These are phyloP conservation scores for Gila robusta DNA, from an alignment of 2,797 vertebrate species.

Conservation along the genomic window DNA sequence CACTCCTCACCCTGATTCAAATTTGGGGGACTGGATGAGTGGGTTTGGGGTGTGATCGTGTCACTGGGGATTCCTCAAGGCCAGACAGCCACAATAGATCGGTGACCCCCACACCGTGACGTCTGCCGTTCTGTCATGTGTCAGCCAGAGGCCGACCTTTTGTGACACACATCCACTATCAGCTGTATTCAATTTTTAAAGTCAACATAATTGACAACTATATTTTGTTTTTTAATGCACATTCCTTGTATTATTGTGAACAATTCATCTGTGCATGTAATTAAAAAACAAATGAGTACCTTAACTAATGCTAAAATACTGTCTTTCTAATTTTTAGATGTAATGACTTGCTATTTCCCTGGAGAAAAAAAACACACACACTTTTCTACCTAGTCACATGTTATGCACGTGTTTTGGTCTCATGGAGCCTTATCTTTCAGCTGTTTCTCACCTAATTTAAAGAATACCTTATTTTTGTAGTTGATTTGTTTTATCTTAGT, in stretches of 20 bases:
- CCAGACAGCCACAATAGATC: constrained; percentile 53
- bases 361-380: not conserved
- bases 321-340: not conserved
- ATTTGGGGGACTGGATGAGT: constrained; percentile 58
- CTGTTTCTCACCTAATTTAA: constrained; percentile 37
- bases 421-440: constrained; percentile 17
- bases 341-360: not conserved
- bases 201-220: not conserved
- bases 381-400: not conserved
- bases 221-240: not conserved
- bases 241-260: not conserved
- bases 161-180: not conserved
- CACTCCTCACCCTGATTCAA: constrained; percentile 1
- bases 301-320: not conserved
- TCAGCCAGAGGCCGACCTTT: constrained; percentile 11
- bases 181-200: not conserved
- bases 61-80: constrained; percentile 32
- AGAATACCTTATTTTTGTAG: constrained; percentile 49
- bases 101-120: constrained; percentile 40
- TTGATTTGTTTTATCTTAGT: not conserved
- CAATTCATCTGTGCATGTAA: not conserved
- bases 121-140: constrained; percentile 2
- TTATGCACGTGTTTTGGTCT: not conserved
- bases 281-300: not conserved
- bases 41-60: constrained; percentile 53